Base-by-base conservation (phyloP, 2,797 vertebrate genomes). In the Pelodytes ibericus region DNA sequence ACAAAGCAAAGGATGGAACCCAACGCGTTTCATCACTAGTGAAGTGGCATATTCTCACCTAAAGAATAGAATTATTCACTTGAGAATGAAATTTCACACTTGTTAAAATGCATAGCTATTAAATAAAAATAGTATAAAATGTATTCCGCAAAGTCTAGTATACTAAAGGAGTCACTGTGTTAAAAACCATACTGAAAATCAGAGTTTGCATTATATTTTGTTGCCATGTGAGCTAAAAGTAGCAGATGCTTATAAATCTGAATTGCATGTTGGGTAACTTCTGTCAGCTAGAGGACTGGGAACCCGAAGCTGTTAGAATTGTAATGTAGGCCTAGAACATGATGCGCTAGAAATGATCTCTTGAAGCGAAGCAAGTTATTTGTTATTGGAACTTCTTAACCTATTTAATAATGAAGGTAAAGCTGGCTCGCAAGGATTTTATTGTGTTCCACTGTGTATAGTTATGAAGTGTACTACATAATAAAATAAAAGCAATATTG, bases 401-500 rank as follows among this genome's bases (percentile, higher is more conserved):
- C 90, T 91, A 84, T 87, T 89, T 90, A 90, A 89, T 92, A 92
- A 91, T n/a, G 84, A 83, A 85, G 86, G 85, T 89, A 84, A 86
- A 78, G 82, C 84, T 80, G 80, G 80, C 82, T 80, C 79, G 83
- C 84, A 70, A 79, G 81, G 82, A 79, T 87, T 88, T 92, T 89
- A 90, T 89, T 87, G 86, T 88, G 82, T 87, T 89, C 86, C 80
- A 82, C 80, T 83, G 88, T 84, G 79, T 83, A 82, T 85, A 64
- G 84, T 85, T 89, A 91, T 94, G 92, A 95, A 93, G 92, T 93
- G 93, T 89, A 89, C 91, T 89, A 89, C 91, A 93, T 94, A 95
- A 95, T 95, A 95, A 95, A 95, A 94, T 92, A 91, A 90, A 94
- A 93, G 93, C 94, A 96, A 95, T 96, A 96, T 94, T 92, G 89